These are phyloP conservation scores for Dastarcus helophoroides DNA, from an alignment of 2,888 invertebrate species.

Conservation along the genomic window DNA sequence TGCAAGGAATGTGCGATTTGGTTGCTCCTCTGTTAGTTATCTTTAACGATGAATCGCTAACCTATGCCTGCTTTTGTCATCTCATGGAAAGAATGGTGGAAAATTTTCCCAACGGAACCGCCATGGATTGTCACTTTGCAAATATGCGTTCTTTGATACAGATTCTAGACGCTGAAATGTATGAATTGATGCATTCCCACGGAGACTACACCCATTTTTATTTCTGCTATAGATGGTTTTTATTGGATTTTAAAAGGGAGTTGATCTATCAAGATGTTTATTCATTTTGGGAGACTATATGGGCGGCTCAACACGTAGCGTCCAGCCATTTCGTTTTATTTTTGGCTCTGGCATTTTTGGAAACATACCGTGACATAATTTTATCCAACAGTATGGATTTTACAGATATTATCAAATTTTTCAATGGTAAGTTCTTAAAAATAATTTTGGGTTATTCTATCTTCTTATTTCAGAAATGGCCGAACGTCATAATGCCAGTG, in stretches of 20 bases:
- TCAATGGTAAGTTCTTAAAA: conserved; percentile 62
- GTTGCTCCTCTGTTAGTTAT: conserved; percentile 86
- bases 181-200: conserved; percentile 87
- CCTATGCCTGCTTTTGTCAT: conserved; percentile 84
- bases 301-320: conserved; percentile 82
- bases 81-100: conserved; percentile 84
- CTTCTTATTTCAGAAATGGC: conserved; percentile 76
- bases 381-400: conserved; percentile 95
- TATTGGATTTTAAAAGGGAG: conserved; percentile 92
- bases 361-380: conserved; percentile 89
- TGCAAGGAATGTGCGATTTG: conserved; percentile 97
- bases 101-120: conserved; percentile 86
- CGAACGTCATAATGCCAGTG: conserved; percentile 79
- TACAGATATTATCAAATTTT: conserved; percentile 96
- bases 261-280: conserved; percentile 90
- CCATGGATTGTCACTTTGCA: conserved; percentile 93
- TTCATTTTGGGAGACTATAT: conserved; percentile 88
- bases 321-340: conserved; percentile 88
- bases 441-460: background rate
- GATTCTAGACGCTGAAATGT: conserved; percentile 86
- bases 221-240: conserved; percentile 95
- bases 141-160: conserved; percentile 86
- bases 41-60: conserved; percentile 82
- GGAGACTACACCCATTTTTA: conserved; percentile 96
- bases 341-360: conserved; percentile 80